Percentiles rank a stretch among this genome's conserved stretches.
Evolutionary conservation across 2,888 invertebrate species (phyloP).

Genomic region (Deladenus siricidicola): DNA sequence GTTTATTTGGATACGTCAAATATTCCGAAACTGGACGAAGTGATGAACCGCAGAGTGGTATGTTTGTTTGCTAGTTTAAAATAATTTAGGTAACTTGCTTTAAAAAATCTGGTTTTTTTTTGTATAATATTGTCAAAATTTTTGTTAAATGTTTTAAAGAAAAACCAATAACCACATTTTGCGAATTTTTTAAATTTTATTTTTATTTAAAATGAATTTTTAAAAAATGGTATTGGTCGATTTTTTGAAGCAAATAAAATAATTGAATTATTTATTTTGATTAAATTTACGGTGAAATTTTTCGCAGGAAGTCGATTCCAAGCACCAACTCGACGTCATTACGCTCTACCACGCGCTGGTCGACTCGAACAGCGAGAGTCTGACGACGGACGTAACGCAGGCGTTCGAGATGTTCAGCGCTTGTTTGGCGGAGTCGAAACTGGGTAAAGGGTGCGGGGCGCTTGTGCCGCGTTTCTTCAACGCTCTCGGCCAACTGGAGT

Average conservation of each 20-base stretch:
- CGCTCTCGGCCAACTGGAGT: slow-evolving; percentile 10
- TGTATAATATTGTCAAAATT: background rate
- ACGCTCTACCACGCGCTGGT: background rate
- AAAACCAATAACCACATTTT: too few species aligned
- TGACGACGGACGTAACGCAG: background rate
- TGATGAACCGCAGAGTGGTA: background rate
- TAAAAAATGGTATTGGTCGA: too few species aligned
- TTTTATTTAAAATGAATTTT: too few species aligned
- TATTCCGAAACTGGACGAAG: background rate
- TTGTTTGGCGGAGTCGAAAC: background rate
- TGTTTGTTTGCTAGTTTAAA: background rate
- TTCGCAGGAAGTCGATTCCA: background rate
- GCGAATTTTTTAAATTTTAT: too few species aligned
- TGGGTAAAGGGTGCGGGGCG: background rate
- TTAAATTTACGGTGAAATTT: background rate
- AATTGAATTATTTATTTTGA: background rate
- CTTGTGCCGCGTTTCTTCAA: slow-evolving; percentile 1
- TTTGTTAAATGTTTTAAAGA: too few species aligned
- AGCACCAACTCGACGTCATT: background rate
- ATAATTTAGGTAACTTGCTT: background rate
- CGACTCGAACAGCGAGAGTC: background rate
- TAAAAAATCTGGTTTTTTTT: slow-evolving; percentile 2
- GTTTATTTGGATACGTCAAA: background rate
- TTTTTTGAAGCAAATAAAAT: background rate
- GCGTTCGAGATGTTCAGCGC: background rate